Evolutionary conservation across 2,888 invertebrate genomes (phyloP), one percentile per base, ranked within the genome.

Genomic region (Lobophora halterata): DNA sequence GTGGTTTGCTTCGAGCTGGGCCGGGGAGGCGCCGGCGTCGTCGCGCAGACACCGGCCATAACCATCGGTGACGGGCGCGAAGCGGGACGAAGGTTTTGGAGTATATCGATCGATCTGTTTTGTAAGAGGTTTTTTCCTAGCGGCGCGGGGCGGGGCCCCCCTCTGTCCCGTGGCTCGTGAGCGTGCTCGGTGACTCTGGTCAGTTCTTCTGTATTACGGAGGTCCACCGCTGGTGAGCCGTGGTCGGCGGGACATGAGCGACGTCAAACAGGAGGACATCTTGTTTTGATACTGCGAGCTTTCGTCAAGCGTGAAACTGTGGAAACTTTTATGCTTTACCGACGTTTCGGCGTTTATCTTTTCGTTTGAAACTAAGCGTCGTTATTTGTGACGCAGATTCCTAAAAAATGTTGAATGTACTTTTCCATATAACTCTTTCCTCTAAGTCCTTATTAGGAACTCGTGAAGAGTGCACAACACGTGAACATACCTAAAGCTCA

Each of bases 81-180:
- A 60, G 36, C 61, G 58, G 70, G 73, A 6, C 70, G 71, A 65
- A 62, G 61, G 52, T 61, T 70, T 58, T 52, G 43, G 58, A 67
- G 54, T 58, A 65, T 81, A 83, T 83, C 72, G 83, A 85, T 83
- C 83, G 77, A 76, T 79, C 65, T 77, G 80, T 79, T 79, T 78
- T 73, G 78, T 79, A 73, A 73, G 69, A 79, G 76, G 71, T 77
- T 75, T 77, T 71, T 70, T 71, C 55, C 55, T 60, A 58, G 66
- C 49, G 49, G 60, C 57, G 72, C 64, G 68, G 71, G 69, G 71
- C 61, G 58, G 68, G 69, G 66, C 60, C 64, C 55, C 60, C 60
- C 55, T 58, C 61, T 66, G 61, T 55, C 64, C 56, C 58, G 50
- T 54, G 52, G 51, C 43, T 48, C 51, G 61, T 56, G 65, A 46